Evolutionary conservation across 2,888 invertebrate genomes (phyloP), one percentile per base, ranked within the genome.

Genomic region (Celastrina argiolus): DNA sequence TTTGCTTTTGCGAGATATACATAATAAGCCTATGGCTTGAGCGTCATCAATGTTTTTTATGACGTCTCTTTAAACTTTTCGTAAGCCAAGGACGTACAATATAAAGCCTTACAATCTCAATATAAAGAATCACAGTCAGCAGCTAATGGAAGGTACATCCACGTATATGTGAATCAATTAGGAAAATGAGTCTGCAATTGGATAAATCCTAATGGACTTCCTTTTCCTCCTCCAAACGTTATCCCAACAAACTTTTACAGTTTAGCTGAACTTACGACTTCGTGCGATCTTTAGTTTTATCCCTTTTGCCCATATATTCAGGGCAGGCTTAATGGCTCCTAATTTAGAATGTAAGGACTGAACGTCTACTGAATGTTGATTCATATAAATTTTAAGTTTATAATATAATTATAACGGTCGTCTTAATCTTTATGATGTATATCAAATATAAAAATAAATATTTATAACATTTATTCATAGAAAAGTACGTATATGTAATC

Each of bases 181-280:
- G 51, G 51, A 51, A 51, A 51, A 51, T 22, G 22, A 51, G 22
- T 51, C 51, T 26, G 51, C 51, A 51, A 51, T 51, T 26, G 14
- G 51, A 6, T 39, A 39, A 22, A 31, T 61, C 61, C 16, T 39
- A 61, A 36, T 39, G 39, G 36, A 61, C 12, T 61, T 61, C 22
- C 39, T 22, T 18, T 61, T 36, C 36, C 22, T 16, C 28, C 14
- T 22, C 14, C 22, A 14, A 26, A 18, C 22, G 22, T 61, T 39
- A 26, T 31, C 31, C 22, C 39, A 12, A 36, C 12, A 34, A 61
- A 61, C 61, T 61, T 18, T 36, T 22, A 22, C 18, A 26, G 39
- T 34, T 5, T 18, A 59, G 59, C 18, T 34, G 16, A 31, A 31
- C 36, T 61, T 61, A 14, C 34, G 36, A 36, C 36, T 39, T 61